Evolutionary conservation across 1,140 invertebrate genomes (phyloP), one percentile per base, ranked within the genome.

Genomic region (Bombus polaris): DNA sequence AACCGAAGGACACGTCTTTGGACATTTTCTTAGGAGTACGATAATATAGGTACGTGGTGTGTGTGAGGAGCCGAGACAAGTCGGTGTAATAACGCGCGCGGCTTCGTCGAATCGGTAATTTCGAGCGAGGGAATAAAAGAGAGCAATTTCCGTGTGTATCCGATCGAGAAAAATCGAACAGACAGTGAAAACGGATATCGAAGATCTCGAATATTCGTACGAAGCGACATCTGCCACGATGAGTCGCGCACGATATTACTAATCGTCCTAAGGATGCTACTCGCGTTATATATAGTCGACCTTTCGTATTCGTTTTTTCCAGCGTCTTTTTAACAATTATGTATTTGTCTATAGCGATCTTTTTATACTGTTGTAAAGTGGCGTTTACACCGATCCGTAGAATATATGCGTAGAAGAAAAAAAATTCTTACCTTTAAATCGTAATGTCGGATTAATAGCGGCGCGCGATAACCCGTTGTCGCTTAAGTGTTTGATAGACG

Each of bases 301-400:
- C 53, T 78, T 85, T 84, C 75, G 68, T 79, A 84, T 79, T 87
- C 75, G 57, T 65, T 84, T 77, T 75, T 91, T 84, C 86, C 77
- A 71, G 81, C 44, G 57, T 91, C 77, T 89, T 90, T 91, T 75
- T 91, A 86, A 84, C 65, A 65, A 82, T 62, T 44, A 78, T 68
- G 76, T 86, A 72, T 85, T 87, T 62, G 68, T 89, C 80, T 80
- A 84, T 81, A 78, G 65, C 66, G 77, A 66, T 85, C 81, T 85
- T 91, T 91, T 89, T 91, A 91, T 85, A 91, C 68, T 75, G 53
- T 91, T 88, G 76, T 87, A 82, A 72, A 85, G 68, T 70, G 83
- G 53, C 42, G 66, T 91, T 91, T 91, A 91, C 80, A 91, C 85
- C 76, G 80, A 88, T 87, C 25, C 39, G 84, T 89, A 90, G 81